Evolutionary conservation across 2,797 vertebrate species (phyloP), one percentile per base, ranked within the genome.

Genomic region (Muraenolepis orangiensis): DNA sequence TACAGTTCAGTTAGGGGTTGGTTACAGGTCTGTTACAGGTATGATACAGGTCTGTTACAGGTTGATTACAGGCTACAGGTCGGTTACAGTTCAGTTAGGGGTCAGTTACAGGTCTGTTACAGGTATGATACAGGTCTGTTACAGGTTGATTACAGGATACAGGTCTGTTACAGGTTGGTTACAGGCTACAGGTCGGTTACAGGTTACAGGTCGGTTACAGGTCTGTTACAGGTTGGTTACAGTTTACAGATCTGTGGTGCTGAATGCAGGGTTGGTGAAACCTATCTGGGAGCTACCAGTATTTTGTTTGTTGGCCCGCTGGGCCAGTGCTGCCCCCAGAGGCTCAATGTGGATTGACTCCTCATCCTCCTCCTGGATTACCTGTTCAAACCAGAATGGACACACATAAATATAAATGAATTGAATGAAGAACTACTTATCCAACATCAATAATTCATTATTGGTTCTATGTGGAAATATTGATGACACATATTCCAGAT

Each of bases 161-260:
- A 34, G 32, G 32, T 34, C 32, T 34, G 32, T 34, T 36, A 8
- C 34, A 4, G 34, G 34, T 38, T 11, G 4, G 1, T 16, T 42
- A 18, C 40, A 18, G 14, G 40, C 18, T 42, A 42, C 40, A 42
- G 40, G 14, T 42, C 2, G 16, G 20, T 51, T 51, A 51, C 18
- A 51, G 46, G n/a, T n/a, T n/a, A n/a, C n/a, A n/a, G 7, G 32
- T 34, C 32, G 6, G n/a, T 61, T 61, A 23, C 57, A 61, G 57
- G 6, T n/a, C 18, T 51, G 46, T 51, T 20, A 51, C 46, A 51
- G 18, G 18, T 18, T 20, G n/a, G n/a, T n/a, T 12, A 40, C 12
- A 12, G 38, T n/a, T n/a, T n/a, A 67, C 81, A 98, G 81, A 71
- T 98, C 95, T 0, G 94, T 95, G 73, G 95, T 95, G 86, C 86